Conservation (phyloP, 2,797 vertebrate species). For the Hybognathus amarus region DNA sequence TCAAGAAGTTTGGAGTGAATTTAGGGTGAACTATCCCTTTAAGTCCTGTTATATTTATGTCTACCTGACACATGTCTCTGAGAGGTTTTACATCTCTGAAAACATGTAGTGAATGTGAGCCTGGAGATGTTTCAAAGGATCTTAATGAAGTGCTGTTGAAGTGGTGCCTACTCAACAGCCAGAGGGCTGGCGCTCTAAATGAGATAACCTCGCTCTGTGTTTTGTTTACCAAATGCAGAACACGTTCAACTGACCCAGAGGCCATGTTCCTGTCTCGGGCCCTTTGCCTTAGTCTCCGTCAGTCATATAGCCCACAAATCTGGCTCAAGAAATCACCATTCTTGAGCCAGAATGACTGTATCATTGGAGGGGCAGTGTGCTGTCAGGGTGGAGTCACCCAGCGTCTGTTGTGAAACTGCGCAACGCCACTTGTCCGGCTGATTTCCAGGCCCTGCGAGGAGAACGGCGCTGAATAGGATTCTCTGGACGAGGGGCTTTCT, state of each 20-base stretch:
- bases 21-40: background rate
- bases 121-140: background rate
- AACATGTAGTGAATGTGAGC: slow-evolving; percentile 2
- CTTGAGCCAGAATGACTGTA: slow-evolving; percentile 62
- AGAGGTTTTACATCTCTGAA: slow-evolving; percentile 5
- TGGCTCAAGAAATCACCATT: background rate
- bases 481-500: slow-evolving; percentile 51
- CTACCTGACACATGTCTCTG: background rate
- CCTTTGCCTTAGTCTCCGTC: slow-evolving; percentile 37
- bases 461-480: slow-evolving; percentile 58
- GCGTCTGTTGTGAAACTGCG: slow-evolving; percentile 54
- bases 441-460: slow-evolving; percentile 48
- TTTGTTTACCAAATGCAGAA: slow-evolving; percentile 3
- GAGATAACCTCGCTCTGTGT: background rate
- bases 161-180: background rate
- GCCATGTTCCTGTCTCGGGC: slow-evolving; percentile 21
- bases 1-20: background rate
- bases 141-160: slow-evolving; percentile 1
- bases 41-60: background rate
- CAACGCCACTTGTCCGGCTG: slow-evolving; percentile 66
- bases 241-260: slow-evolving; percentile 4
- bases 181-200: background rate
- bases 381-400: slow-evolving; percentile 63
- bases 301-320: slow-evolving; percentile 16
- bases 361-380: slow-evolving; percentile 38